A percentile compares a stretch with the other conserved stretches of the same genome.
phyloP scores from a whole-genome alignment of 2,113 vertebrate genomes.

The pig (Sus scrofa) region T2T-Sscrofa CM000813.6:105000001-105000500 shows the following conservation, averaged over 20 bases:
- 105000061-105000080: not conserved
- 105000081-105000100: not conserved
- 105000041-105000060: not conserved
- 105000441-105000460: not conserved
- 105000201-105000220: too few species aligned
- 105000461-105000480: not conserved
- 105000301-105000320: too few species aligned
- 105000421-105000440: not conserved
- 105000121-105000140: not conserved
- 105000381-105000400: not conserved
- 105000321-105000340: slow-evolving; percentile 5
- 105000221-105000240: too few species aligned
- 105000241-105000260: too few species aligned
- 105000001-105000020: not conserved
- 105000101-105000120: not conserved
- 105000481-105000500: not conserved
- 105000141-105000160: not conserved
- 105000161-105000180: not conserved
- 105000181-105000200: too few species aligned
- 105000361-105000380: not conserved
- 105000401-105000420: not conserved
- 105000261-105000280: too few species aligned
- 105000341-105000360: not conserved
- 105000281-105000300: too few species aligned
- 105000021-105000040: not conserved